Evolutionary conservation across 2,888 invertebrate species (phyloP).

Genomic region (Eumerus sabulonum): DNA sequence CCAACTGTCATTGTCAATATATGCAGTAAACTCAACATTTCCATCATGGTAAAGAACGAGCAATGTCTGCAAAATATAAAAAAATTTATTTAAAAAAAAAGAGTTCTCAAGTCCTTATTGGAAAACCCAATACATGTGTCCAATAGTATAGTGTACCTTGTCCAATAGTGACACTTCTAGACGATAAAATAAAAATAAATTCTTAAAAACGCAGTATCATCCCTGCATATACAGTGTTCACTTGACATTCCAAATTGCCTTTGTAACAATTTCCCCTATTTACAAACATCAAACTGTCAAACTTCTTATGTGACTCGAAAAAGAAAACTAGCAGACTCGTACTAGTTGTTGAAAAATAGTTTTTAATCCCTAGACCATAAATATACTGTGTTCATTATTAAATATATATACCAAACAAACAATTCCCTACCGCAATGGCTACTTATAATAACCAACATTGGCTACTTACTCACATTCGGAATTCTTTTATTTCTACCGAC

Average conservation of each 20-base stretch:
- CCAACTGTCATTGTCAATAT: no score
- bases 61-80: no score
- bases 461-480: conserved; percentile 94
- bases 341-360: neutral
- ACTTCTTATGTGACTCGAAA: conserved; percentile 55
- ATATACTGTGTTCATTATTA: conserved; percentile 11
- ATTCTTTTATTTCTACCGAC: conserved; percentile 96
- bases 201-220: no score
- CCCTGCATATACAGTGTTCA: neutral
- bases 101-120: no score
- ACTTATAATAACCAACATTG: conserved; percentile 96
- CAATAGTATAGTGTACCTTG: no score
- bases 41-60: no score
- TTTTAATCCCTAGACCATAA: conserved; percentile 13
- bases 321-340: conserved; percentile 12
- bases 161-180: no score
- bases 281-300: conserved; percentile 57
- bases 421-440: conserved; percentile 84
- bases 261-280: conserved; percentile 47
- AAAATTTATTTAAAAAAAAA: no score
- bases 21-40: no score
- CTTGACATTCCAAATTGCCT: conserved; percentile 30
- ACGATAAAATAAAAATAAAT: no score
- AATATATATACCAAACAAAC: conserved; percentile 13
- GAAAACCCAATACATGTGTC: no score